Percentiles rank a stretch among this genome's conserved stretches.
Evolutionary conservation across 2,888 invertebrate species (phyloP).

Genomic region (Chydorus sphaericus): DNA sequence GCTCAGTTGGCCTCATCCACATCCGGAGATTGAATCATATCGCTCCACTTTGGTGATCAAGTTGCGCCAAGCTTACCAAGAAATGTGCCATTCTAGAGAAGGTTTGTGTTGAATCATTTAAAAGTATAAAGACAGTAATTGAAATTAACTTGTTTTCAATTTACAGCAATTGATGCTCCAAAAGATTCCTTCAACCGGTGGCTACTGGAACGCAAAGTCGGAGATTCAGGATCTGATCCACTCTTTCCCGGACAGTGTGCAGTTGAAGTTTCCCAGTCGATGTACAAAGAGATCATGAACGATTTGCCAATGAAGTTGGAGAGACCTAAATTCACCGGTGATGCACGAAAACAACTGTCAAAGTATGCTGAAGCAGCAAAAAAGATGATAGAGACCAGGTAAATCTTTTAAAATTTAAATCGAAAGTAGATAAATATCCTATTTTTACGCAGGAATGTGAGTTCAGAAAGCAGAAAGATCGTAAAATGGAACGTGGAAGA

Average conservation of each 20-base stretch:
- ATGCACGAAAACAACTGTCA: constrained; percentile 84
- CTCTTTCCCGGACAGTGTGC: constrained; percentile 80
- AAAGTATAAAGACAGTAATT: background rate
- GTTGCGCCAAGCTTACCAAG: constrained; percentile 79
- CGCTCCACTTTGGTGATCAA: constrained; percentile 69
- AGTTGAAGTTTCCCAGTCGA: constrained; percentile 80
- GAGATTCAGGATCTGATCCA: constrained; percentile 78
- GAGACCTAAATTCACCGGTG: constrained; percentile 89
- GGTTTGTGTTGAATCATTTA: constrained; percentile 31
- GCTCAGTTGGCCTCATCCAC: constrained; percentile 72
- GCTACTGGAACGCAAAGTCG: constrained; percentile 88
- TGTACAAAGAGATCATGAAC: constrained; percentile 96
- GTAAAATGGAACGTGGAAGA: constrained; percentile 99
- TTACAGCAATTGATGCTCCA: constrained; percentile 69
- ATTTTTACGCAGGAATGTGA: constrained; percentile 59
- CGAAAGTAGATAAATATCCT: constrained; percentile 3
- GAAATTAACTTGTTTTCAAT: background rate
- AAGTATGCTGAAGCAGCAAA: constrained; percentile 93
- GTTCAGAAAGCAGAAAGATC: constrained; percentile 85
- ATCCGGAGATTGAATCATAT: constrained; percentile 84
- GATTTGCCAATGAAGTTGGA: constrained; percentile 91
- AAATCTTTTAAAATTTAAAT: constrained; percentile 14
- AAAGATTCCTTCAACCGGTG: constrained; percentile 89
- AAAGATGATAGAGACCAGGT: constrained; percentile 80
- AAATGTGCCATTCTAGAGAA: constrained; percentile 81